A percentile compares a stretch with the other conserved stretches of the same genome.
Conservation (phyloP, 2,888 invertebrate species). For the Nymphalis c-album region DNA sequence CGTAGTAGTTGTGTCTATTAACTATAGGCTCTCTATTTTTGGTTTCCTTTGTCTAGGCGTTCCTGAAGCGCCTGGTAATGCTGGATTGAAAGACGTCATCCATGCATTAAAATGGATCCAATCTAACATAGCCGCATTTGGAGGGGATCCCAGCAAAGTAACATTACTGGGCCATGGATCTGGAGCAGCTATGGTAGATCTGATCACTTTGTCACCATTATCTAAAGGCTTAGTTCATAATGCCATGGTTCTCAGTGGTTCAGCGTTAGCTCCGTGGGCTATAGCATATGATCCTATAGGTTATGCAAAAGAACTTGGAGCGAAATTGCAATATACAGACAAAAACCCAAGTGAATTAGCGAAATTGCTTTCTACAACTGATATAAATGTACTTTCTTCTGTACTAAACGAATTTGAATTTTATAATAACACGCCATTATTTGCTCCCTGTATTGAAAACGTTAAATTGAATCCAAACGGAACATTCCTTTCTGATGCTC, state of each 20-base stretch:
- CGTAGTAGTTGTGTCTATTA: slow-evolving; percentile 84
- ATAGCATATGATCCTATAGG: slow-evolving; percentile 66
- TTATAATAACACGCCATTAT: slow-evolving; percentile 62
- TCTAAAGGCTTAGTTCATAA: slow-evolving; percentile 60
- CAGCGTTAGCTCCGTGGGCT: slow-evolving; percentile 68
- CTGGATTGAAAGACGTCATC: slow-evolving; percentile 91
- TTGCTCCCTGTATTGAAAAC: slow-evolving; percentile 71
- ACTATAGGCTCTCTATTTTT: slow-evolving; percentile 88
- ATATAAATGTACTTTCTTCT: slow-evolving; percentile 47
- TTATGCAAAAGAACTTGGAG: slow-evolving; percentile 56
- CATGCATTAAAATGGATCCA: slow-evolving; percentile 88
- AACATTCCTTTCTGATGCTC: slow-evolving; percentile 59
- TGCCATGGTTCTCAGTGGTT: slow-evolving; percentile 68
- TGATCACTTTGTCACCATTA: slow-evolving; percentile 62
- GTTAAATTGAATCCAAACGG: slow-evolving; percentile 46
- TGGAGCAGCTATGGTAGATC: slow-evolving; percentile 83
- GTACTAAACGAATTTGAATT: slow-evolving; percentile 55
- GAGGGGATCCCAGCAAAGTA: slow-evolving; percentile 88
- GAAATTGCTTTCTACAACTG: slow-evolving; percentile 49
- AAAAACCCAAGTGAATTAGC: slow-evolving; percentile 54
- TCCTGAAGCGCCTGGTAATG: slow-evolving; percentile 87
- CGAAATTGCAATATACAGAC: slow-evolving; percentile 54
- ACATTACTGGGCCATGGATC: slow-evolving; percentile 91
- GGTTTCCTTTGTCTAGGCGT: slow-evolving; percentile 85
- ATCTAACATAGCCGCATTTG: slow-evolving; percentile 86